Base-by-base conservation (phyloP, 1,140 invertebrate genomes). In the Homarus americanus region DNA sequence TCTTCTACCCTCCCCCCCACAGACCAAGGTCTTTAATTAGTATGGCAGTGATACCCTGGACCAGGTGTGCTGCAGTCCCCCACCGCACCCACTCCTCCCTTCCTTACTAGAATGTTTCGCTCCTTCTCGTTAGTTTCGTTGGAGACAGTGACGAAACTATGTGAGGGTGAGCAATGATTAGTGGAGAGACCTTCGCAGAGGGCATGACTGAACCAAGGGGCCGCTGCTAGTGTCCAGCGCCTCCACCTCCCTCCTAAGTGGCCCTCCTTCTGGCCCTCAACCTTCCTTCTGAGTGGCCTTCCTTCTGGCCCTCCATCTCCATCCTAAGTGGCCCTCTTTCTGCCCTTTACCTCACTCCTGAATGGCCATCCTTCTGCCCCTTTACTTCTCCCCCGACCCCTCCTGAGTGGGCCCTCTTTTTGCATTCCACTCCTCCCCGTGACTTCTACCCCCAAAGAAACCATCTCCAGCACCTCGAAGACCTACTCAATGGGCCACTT, bases 21-120 rank as follows among this genome's bases (percentile, higher is more conserved):
- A 24, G 80, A 36, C 80, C 80, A 83, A 83, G 80, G 80, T 38
- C 80, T 83, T 66, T 12, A 66, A 83, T 83, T 83, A 83, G 80
- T 83, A 83, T 83, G 80, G 32, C 58, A n/a, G 53, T 41, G 80
- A 4, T n/a, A 34, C 15, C 41, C 4, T 17, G 17, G 10, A n/a
- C 80, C 58, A 83, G 80, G 80, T 83, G 80, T 38, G 53, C 40
- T 80, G 80, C 17, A 20, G 38, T 28, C 34, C 44, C 32, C 10
- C 36, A 15, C 79, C 32, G 12, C 34, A 10, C 44, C 24, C 17
- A 24, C 9, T n/a, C 44, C 15, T 2, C 2, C 36, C 58, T 69
- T 83, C 80, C 80, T 83, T 34, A 28, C 80, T 32, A 53, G 17
- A 63, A 10, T 32, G 32, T 44, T 80, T 80, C 78, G 44, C 32